Evolutionary conservation across 2,888 invertebrate species (phyloP), one percentile per base, ranked within the genome.

Genomic region (Lydus trimaculatus): DNA sequence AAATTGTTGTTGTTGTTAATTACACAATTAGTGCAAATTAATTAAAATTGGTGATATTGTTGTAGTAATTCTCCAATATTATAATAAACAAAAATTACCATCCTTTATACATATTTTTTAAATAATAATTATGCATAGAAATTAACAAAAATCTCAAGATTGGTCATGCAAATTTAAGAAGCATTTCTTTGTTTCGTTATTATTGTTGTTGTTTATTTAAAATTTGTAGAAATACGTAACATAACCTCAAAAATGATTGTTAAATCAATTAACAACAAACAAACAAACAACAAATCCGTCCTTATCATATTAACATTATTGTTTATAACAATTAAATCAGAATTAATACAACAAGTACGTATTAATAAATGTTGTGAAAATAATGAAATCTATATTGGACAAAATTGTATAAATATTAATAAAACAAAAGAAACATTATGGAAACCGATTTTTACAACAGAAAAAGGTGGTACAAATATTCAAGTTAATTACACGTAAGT

Each of bases 331-430:
- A 59, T 63, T 23, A 63, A 68, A 31, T 60, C 66, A 17, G 73
- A 71, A 72, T n/a, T n/a, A 65, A 70, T 31, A 63, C 13, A 3
- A 13, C n/a, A n/a, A n/a, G n/a, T 52, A 52, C 52, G 52, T 78
- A 89, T 95, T 73, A 92, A 92, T 81, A 95, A 95, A 88, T 95
- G 95, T 81, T 95, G 95, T 84, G 91, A 91, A 81, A 84, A 86
- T 63, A 87, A 90, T 77, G 92, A 94, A 83, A 85, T 94, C 65
- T 89, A 91, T 82, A 87, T 93, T 52, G 92, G 92, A 79, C 87
- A 87, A 66, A 85, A 86, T 70, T 94, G 94, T 82, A 89, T 89
- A 79, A 86, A 88, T 79, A 87, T 90, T 58, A 87, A 89, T 78
- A 86, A 88, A 76, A 89, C 89, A 76, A 89, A 89, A 83, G 87